Base-by-base conservation (phyloP, 2,797 vertebrate species). In the Phyllotis vaccarum region DNA sequence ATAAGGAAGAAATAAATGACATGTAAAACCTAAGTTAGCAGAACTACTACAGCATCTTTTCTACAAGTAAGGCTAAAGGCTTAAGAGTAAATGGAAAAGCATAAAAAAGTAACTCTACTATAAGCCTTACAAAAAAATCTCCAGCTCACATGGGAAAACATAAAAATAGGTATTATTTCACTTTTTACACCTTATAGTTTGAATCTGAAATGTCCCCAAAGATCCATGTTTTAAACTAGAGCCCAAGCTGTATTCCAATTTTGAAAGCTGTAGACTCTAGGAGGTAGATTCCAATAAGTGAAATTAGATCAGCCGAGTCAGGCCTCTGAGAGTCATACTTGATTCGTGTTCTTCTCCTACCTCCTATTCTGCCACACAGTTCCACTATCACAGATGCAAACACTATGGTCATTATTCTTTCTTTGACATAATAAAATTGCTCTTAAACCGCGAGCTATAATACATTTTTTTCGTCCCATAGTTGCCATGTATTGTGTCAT, bases 41-140 rank as follows among this genome's bases (percentile, higher is more conserved):
- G 1, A 86, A 21, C 64, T 27, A 75, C 52, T 8, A 90, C 58
- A 89, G 6, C 40, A 83, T 62, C 46, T 82, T 11, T 78, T 78
- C 60, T 72, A 64, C 5, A 82, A 81, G 43, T n/a, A 76, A 78
- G 81, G 52, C 43, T 89, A 87, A 90, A 88, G 43, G 46, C 60
- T 66, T 74, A 80, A 90, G 22, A 62, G 49, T 93, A 93, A 91
- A 93, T 43, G 74, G 8, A 90, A 49, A 31, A 76, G 9, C 19
- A 40, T 72, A 22, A 40, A 74, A 74, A 92, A 94, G 64, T n/a
- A 87, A 85, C 76, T 29, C n/a, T 60, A 81, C 13, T 46, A n/a
- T 79, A 83, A 27, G 31, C 31, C 62, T 62, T 62, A 40, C 10
- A 19, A 94, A 94, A 66, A 88, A 83, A 68, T 82, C 60, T 85